Conservation (phyloP, 2,888 invertebrate genomes). For the Agelastica alni region DNA sequence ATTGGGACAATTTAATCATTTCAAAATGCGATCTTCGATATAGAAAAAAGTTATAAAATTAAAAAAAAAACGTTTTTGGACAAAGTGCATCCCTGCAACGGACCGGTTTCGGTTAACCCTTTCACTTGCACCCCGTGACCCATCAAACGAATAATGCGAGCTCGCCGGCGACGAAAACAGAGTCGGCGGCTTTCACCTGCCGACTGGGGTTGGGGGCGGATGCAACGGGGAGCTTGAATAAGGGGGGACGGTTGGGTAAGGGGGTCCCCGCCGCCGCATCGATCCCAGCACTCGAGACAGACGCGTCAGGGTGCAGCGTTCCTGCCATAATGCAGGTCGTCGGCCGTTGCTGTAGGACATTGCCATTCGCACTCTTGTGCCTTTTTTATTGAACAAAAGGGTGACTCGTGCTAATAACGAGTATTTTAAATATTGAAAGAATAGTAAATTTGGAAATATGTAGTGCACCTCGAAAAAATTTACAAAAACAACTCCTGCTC, state of each 20-base stretch:
- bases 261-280: slow-evolving; percentile 55
- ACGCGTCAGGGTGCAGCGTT: slow-evolving; percentile 53
- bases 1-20: too few relatives aligned
- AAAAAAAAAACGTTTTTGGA: too few relatives aligned
- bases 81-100: too few relatives aligned
- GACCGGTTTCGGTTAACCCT: neutral
- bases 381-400: neutral
- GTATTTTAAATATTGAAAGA: too few relatives aligned
- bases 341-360: slow-evolving; percentile 51
- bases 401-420: too few relatives aligned
- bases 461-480: too few relatives aligned
- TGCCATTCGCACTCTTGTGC: slow-evolving; percentile 43
- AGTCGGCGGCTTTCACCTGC: slow-evolving; percentile 17
- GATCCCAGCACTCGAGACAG: slow-evolving; percentile 53
- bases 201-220: neutral
- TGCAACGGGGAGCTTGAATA: neutral
- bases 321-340: slow-evolving; percentile 52
- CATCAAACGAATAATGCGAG: slow-evolving; percentile 15
- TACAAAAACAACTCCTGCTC: too few relatives aligned
- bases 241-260: slow-evolving; percentile 44
- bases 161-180: neutral
- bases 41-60: too few relatives aligned
- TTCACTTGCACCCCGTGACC: slow-evolving; percentile 20
- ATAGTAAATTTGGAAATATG: too few relatives aligned
- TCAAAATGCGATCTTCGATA: too few relatives aligned